These are phyloP conservation scores for Tiphia femorata DNA, from an alignment of 2,888 invertebrate species.

Conservation along the genomic window DNA sequence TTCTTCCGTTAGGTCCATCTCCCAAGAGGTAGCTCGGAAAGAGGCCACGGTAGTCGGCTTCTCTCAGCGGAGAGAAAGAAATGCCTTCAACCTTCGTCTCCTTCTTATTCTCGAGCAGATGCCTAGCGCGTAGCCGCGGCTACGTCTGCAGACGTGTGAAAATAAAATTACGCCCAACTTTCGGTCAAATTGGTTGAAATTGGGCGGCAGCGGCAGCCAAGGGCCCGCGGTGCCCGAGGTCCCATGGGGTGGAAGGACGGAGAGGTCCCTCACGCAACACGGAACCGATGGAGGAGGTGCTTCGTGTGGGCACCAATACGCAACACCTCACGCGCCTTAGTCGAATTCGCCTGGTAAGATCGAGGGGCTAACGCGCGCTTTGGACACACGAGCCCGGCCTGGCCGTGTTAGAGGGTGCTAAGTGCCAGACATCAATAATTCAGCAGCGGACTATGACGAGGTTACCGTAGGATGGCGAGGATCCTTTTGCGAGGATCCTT, in stretches of 20 bases:
- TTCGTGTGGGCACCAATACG: too few species aligned
- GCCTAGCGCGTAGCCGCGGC: slow-evolving; percentile 27
- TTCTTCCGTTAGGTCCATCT: slow-evolving; percentile 23
- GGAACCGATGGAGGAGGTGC: not conserved
- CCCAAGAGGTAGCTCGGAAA: slow-evolving; percentile 41
- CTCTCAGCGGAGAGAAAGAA: too few species aligned
- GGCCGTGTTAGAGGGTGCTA: slow-evolving; percentile 36
- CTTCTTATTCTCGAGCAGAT: too few species aligned
- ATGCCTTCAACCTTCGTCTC: too few species aligned
- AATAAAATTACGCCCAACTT: slow-evolving; percentile 73
- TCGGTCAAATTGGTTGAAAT: slow-evolving; percentile 75
- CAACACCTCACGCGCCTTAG: not conserved
- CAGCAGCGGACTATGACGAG: slow-evolving; percentile 66
- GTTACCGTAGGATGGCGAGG: slow-evolving; percentile 45
- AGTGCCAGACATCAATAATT: slow-evolving; percentile 67
- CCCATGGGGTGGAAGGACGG: slow-evolving; percentile 45
- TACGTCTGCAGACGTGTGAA: slow-evolving; percentile 69
- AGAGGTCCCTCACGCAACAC: slow-evolving; percentile 27
- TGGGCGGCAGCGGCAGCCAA: slow-evolving; percentile 66
- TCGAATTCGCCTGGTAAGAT: not conserved
- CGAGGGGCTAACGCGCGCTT: slow-evolving; percentile 40
- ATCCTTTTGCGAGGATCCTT: not conserved
- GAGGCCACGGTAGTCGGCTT: too few species aligned
- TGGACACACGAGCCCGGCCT: slow-evolving; percentile 18
- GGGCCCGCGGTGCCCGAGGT: slow-evolving; percentile 41